phyloP scores from a whole-genome alignment of 2,113 vertebrate genomes.

The Saccopteryx leptura region DNA sequence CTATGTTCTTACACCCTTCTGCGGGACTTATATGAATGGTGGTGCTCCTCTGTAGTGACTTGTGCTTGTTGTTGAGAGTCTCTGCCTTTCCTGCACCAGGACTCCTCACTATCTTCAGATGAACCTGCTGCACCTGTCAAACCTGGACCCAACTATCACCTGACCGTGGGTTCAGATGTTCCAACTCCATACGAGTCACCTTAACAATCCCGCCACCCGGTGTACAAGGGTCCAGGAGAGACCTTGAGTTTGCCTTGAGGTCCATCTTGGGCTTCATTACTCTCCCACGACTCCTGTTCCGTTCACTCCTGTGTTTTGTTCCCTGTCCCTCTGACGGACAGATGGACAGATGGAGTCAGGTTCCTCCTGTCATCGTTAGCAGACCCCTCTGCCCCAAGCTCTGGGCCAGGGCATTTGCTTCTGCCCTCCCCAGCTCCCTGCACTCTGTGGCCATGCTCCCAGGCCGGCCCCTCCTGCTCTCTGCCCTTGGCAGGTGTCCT shows the following conservation, averaged over 20 bases:
- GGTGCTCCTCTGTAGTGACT: not conserved
- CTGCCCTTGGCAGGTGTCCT: slow-evolving; percentile 34
- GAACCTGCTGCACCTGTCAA: not conserved
- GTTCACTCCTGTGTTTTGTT: not conserved
- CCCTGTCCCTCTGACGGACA: not conserved
- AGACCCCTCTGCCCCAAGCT: not conserved
- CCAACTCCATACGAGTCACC: not conserved
- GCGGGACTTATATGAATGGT: too few species aligned
- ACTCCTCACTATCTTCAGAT: not conserved
- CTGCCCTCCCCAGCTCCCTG: not conserved
- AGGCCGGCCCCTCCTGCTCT: not conserved
- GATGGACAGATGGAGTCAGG: rapidly evolving
- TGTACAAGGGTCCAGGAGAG: not conserved
- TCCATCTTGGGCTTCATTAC: not conserved
- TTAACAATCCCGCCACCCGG: not conserved
- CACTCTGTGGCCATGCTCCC: not conserved
- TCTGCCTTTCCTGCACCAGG: not conserved
- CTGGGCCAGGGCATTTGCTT: not conserved
- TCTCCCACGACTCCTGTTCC: not conserved
- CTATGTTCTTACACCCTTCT: not conserved
- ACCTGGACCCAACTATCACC: too few species aligned
- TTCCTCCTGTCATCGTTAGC: not conserved
- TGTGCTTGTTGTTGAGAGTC: too few species aligned
- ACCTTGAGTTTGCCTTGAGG: not conserved
- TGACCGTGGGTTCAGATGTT: not conserved